Evolutionary conservation across 1,140 invertebrate species (phyloP).

Genomic region (Eupeodes corollae): DNA sequence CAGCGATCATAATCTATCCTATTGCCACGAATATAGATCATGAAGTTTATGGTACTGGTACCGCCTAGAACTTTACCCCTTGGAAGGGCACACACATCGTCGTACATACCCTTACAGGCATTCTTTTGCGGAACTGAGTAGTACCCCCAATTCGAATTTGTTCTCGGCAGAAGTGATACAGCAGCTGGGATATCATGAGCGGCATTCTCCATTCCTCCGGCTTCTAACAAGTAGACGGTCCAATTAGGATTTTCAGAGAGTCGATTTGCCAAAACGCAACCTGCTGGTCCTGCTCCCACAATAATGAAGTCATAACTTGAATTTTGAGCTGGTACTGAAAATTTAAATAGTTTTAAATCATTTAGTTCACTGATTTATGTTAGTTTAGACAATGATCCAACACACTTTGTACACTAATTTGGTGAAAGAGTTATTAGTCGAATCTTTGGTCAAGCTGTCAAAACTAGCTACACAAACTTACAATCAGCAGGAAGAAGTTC

Average conservation of each 20-base stretch:
- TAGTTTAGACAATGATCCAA: too few species aligned
- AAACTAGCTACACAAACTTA: too few species aligned
- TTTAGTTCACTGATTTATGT: too few species aligned
- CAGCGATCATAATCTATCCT: constrained; percentile 59
- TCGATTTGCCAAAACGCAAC: constrained; percentile 67
- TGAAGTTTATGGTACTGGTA: constrained; percentile 63
- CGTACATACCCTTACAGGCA: constrained; percentile 41
- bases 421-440: too few species aligned
- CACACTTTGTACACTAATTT: too few species aligned
- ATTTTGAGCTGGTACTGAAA: constrained; percentile 17
- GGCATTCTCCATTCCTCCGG: constrained; percentile 52
- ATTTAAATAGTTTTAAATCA: not conserved
- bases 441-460: too few species aligned
- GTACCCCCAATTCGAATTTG: constrained; percentile 53
- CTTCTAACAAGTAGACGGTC: constrained; percentile 47
- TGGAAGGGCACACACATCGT: constrained; percentile 43
- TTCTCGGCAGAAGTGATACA: constrained; percentile 42
- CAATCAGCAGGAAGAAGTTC: too few species aligned
- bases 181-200: constrained; percentile 52
- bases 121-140: constrained; percentile 46
- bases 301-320: constrained; percentile 66
- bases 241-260: constrained; percentile 39
- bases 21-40: constrained; percentile 73
- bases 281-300: constrained; percentile 71
- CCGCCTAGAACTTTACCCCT: constrained; percentile 55